Conservation (phyloP, 2,113 vertebrate species). For the Tachysurus vachellii region DNA sequence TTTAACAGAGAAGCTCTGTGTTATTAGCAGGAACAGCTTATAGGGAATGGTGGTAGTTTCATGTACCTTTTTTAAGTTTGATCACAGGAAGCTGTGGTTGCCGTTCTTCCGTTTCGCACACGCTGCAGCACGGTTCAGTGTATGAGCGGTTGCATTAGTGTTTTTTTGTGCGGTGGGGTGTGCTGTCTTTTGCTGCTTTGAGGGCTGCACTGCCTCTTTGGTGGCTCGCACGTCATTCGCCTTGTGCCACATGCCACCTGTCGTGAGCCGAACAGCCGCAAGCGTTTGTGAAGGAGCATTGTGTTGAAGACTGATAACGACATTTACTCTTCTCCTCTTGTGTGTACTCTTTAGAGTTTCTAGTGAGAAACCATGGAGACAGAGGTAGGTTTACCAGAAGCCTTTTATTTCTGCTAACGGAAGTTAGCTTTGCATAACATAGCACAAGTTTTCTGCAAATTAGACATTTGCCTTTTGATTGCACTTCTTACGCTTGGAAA, state of each 20-base stretch:
- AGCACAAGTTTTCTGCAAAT: background rate
- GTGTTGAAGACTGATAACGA: slow-evolving; percentile 4
- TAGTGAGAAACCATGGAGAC: slow-evolving; percentile 66
- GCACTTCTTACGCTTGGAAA: background rate
- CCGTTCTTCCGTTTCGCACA: slow-evolving; percentile 66
- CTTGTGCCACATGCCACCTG: slow-evolving; percentile 40
- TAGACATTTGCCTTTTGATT: background rate
- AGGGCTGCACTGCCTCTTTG: background rate
- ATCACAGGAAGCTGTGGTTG: slow-evolving; percentile 73
- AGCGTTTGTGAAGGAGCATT: slow-evolving; percentile 1
- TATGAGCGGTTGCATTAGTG: slow-evolving; percentile 3
- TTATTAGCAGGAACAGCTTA: background rate
- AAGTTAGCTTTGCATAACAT: background rate
- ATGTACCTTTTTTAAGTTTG: slow-evolving; percentile 39
- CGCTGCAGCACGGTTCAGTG: slow-evolving; percentile 39
- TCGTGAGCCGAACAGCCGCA: slow-evolving; percentile 20
- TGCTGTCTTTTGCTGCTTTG: slow-evolving; percentile 14
- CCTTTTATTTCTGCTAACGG: background rate
- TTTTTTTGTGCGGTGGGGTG: slow-evolving; percentile 15
- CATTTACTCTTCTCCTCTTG: background rate
- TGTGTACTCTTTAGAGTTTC: slow-evolving; percentile 3
- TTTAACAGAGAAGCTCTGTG: background rate
- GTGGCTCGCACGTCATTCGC: background rate
- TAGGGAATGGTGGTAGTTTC: background rate
- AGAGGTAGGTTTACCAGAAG: slow-evolving; percentile 66